phyloP scores from a whole-genome alignment of 2,797 vertebrate species.

The Aselliscus stoliczkanus region DNA sequence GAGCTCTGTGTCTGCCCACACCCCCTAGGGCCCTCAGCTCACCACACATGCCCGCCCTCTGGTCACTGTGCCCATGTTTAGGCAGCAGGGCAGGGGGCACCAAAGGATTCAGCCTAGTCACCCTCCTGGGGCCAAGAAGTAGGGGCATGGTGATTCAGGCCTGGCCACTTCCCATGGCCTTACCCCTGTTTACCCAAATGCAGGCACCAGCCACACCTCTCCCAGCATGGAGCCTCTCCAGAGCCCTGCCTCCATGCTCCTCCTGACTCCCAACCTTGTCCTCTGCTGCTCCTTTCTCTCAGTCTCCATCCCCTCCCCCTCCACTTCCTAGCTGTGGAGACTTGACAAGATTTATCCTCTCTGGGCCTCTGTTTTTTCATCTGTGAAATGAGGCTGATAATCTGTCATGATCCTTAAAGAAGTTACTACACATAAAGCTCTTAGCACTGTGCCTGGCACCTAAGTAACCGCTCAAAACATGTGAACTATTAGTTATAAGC shows the following conservation, averaged over 20 bases:
- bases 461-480: not conserved
- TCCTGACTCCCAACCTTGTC: not conserved
- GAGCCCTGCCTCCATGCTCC: not conserved
- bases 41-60: conserved; percentile 11
- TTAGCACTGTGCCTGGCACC: not conserved
- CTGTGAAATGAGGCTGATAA: not conserved
- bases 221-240: not conserved
- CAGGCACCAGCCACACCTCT: not conserved
- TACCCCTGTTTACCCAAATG: conserved; percentile 47
- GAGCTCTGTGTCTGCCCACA: conserved; percentile 43
- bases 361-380: conserved; percentile 2
- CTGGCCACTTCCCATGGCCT: conserved; percentile 18
- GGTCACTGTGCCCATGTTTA: not conserved
- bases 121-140: not conserved
- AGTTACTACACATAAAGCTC: not conserved
- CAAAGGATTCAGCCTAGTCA: not conserved
- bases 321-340: not conserved
- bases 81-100: conserved; percentile 54
- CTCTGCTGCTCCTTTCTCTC: not conserved
- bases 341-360: not conserved
- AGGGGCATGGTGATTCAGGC: conserved; percentile 43
- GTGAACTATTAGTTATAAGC: not conserved
- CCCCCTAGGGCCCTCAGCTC: conserved; percentile 18
- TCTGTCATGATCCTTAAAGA: not conserved
- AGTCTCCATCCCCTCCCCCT: not conserved